These are phyloP conservation scores for Morpho achilles DNA, from an alignment of 2,888 invertebrate genomes.

Conservation along the genomic window DNA sequence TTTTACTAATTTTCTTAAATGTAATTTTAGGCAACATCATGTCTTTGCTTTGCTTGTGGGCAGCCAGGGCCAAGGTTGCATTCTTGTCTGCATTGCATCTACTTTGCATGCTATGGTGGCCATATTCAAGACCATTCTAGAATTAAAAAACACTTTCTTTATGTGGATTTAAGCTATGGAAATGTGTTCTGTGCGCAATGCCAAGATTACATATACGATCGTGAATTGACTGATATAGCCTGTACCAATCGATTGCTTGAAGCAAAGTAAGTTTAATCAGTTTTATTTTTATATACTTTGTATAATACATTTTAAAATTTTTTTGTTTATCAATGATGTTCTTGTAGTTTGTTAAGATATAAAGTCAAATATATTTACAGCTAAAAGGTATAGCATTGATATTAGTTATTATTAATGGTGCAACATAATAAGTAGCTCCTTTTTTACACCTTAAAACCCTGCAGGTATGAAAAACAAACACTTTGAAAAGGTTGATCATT, in stretches of 20 bases:
- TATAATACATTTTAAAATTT: background rate
- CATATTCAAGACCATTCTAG: constrained; percentile 94
- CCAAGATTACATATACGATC: constrained; percentile 94
- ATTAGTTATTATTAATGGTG: too few species aligned
- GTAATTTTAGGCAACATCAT: constrained; percentile 84
- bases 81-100: constrained; percentile 94
- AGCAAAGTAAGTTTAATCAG: constrained; percentile 65
- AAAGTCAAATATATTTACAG: too few species aligned
- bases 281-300: background rate
- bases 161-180: constrained; percentile 93
- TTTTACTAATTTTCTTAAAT: constrained; percentile 6
- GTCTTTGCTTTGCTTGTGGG: constrained; percentile 90
- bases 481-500: too few species aligned
- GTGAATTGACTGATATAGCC: constrained; percentile 81
- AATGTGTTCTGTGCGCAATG: constrained; percentile 94
- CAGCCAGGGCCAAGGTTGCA: constrained; percentile 88
- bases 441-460: too few species aligned
- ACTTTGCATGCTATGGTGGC: constrained; percentile 92
- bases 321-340: background rate
- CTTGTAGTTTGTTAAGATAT: too few species aligned
- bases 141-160: constrained; percentile 88
- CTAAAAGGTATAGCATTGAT: too few species aligned
- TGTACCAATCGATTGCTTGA: constrained; percentile 74
- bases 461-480: too few species aligned
- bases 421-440: too few species aligned